phyloP scores from a whole-genome alignment of 2,888 invertebrate species.

The Cheilosia vernalis region DNA sequence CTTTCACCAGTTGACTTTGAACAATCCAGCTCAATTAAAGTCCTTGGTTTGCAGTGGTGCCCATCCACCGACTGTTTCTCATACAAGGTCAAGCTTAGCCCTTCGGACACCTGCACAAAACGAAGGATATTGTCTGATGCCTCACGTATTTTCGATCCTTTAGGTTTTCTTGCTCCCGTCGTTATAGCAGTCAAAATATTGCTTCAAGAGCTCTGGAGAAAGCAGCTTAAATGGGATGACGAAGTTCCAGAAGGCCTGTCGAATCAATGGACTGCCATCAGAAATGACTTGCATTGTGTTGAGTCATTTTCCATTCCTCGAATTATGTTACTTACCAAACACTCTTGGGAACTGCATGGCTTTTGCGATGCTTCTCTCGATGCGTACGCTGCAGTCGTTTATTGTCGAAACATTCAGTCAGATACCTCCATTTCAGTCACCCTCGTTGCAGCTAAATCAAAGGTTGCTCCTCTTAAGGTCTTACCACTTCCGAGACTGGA shows the following conservation, averaged over 20 bases:
- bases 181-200: constrained; percentile 62
- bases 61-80: no score
- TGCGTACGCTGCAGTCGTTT: no score
- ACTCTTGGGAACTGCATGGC: constrained; percentile 50
- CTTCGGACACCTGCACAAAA: background rate
- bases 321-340: constrained; percentile 15
- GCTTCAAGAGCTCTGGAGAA: constrained; percentile 66
- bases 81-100: background rate
- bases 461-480: constrained; percentile 47
- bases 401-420: background rate
- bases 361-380: constrained; percentile 69
- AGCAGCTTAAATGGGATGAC: constrained; percentile 62
- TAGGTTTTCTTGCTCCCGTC: constrained; percentile 40
- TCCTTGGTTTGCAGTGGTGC: no score
- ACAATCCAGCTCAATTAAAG: no score
- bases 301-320: constrained; percentile 12
- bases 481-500: constrained; percentile 56
- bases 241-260: constrained; percentile 34
- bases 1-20: no score
- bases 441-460: background rate
- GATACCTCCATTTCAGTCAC: no score
- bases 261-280: constrained; percentile 24
- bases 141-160: constrained; percentile 50
- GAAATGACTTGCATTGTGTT: constrained; percentile 9
- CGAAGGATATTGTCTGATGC: background rate